Evolutionary conservation across 1,140 invertebrate genomes (phyloP).

Genomic region (Neelides sp.): DNA sequence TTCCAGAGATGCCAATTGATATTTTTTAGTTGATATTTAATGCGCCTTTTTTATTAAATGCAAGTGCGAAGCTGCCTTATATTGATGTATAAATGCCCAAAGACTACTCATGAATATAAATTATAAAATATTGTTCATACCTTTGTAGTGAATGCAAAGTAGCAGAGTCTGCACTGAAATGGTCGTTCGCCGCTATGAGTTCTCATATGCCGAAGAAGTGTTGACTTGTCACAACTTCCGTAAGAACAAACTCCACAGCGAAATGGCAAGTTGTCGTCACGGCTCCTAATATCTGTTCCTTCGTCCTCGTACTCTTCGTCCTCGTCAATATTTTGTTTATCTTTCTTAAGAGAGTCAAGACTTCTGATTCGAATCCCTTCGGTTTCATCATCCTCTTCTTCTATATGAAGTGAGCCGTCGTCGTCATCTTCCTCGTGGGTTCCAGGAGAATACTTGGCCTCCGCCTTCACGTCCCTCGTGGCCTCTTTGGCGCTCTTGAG

Average conservation of each 20-base stretch:
- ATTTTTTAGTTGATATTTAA: too few species aligned
- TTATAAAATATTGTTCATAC: too few species aligned
- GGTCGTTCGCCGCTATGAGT: conserved; percentile 89
- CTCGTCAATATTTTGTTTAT: conserved; percentile 11
- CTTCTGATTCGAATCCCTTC: conserved; percentile 4
- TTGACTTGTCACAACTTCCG: conserved; percentile 75
- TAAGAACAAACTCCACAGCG: conserved; percentile 87
- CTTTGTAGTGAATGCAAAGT: conserved; percentile 92
- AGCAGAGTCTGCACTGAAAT: conserved; percentile 83
- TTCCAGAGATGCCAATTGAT: too few species aligned
- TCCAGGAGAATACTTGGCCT: background rate
- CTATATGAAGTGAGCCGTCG: background rate
- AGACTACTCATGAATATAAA: too few species aligned
- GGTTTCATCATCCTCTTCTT: background rate
- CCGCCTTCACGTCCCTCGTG: background rate
- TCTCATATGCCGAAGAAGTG: conserved; percentile 74
- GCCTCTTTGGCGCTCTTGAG: conserved; percentile 26
- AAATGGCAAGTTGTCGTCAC: conserved; percentile 46
- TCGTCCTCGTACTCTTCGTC: conserved; percentile 34
- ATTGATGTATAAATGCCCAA: too few species aligned
- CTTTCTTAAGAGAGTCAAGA: conserved; percentile 7
- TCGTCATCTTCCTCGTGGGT: conserved; percentile 5
- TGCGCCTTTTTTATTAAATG: too few species aligned
- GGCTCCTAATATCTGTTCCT: conserved; percentile 38
- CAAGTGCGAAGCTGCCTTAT: too few species aligned